Evolutionary conservation across 2,113 vertebrate species (phyloP).

Genomic region (Chitala chitala): DNA sequence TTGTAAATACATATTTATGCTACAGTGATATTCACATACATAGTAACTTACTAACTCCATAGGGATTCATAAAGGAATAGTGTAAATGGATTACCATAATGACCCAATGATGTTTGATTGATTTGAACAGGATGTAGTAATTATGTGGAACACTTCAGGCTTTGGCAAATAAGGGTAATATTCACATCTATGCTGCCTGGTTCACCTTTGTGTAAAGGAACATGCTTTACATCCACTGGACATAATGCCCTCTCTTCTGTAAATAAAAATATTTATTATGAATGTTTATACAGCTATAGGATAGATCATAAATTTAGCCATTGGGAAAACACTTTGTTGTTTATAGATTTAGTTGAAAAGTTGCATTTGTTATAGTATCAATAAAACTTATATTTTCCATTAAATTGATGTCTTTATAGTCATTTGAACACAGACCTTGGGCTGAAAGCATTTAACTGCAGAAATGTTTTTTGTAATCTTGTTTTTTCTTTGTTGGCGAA

Average conservation of each 20-base stretch:
- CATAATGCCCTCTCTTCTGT: constrained; percentile 49
- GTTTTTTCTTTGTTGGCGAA: not conserved
- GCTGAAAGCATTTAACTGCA: not conserved
- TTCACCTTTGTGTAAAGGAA: constrained; percentile 42
- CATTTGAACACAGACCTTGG: not conserved
- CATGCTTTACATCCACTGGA: constrained; percentile 68
- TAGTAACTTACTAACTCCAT: not conserved
- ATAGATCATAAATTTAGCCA: constrained; percentile 47
- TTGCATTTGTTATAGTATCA: constrained; percentile 60
- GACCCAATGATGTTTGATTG: constrained; percentile 4
- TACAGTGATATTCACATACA: not conserved
- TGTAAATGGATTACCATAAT: not conserved
- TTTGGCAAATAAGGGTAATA: constrained; percentile 17
- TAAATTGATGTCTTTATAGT: constrained; percentile 31
- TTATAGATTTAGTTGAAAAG: constrained; percentile 43
- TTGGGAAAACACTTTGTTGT: constrained; percentile 10
- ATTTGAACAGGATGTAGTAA: not conserved
- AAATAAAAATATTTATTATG: constrained; percentile 45
- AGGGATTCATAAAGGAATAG: not conserved
- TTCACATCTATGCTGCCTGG: constrained; percentile 21
- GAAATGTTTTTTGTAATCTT: not conserved
- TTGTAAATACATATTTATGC: constrained; percentile 24
- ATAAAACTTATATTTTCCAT: constrained; percentile 76
- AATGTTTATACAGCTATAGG: constrained; percentile 56
- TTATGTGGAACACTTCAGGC: not conserved